These are phyloP conservation scores for Daktulosphaira vitifoliae DNA, from an alignment of 1,140 invertebrate species.

Conservation along the genomic window DNA sequence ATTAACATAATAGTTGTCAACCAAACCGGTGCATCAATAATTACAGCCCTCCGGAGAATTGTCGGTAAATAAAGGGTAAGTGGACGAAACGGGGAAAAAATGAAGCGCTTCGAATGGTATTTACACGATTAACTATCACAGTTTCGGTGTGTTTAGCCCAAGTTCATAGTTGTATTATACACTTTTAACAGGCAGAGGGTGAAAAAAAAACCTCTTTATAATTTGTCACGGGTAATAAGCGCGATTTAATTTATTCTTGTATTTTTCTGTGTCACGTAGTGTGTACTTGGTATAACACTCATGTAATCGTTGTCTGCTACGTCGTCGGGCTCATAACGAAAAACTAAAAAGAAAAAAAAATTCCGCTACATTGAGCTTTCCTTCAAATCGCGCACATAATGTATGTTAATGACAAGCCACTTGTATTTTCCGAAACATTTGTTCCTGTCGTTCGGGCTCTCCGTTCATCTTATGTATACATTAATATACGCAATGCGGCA, in stretches of 20 bases:
- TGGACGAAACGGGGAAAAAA: too few relatives aligned
- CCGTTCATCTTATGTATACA: too few relatives aligned
- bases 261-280: background rate
- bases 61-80: too few relatives aligned
- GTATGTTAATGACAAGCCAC: constrained; percentile 31
- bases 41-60: too few relatives aligned
- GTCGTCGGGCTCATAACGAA: constrained; percentile 5
- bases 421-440: constrained; percentile 32
- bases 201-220: background rate
- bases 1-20: too few relatives aligned
- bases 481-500: background rate
- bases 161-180: too few relatives aligned
- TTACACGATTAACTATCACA: too few relatives aligned
- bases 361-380: constrained; percentile 26
- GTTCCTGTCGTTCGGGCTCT: constrained; percentile 19
- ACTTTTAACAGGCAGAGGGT: background rate
- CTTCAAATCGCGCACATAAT: constrained; percentile 17
- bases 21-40: too few relatives aligned
- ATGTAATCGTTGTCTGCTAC: background rate
- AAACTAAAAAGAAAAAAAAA: constrained; percentile 12
- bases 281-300: background rate
- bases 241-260: constrained; percentile 27
- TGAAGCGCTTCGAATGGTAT: too few relatives aligned
- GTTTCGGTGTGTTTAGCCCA: too few relatives aligned
- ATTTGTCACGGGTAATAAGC: constrained; percentile 32